These are phyloP conservation scores for Hiodon alosoides DNA, from an alignment of 2,113 vertebrate genomes.

Conservation along the genomic window DNA sequence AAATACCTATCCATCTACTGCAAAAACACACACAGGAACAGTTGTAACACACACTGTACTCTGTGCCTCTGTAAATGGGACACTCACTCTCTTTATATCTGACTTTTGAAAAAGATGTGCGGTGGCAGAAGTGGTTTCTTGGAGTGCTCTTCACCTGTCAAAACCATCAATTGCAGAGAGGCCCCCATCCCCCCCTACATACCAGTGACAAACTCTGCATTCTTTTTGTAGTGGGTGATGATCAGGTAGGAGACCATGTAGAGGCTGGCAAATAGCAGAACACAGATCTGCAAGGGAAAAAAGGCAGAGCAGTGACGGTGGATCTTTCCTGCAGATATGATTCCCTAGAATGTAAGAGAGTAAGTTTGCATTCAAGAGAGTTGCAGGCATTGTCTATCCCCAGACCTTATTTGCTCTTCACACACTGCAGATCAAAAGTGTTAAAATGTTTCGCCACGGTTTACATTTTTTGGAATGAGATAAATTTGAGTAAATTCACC, in stretches of 20 bases:
- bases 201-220: slow-evolving; percentile 86
- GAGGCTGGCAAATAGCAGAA: slow-evolving; percentile 81
- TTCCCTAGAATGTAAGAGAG: no score
- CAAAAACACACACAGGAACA: background rate
- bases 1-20: background rate
- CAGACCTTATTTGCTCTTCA: no score
- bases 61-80: background rate
- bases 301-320: no score
- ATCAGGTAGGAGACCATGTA: slow-evolving; percentile 89
- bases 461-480: no score
- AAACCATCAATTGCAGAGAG: background rate
- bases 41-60: background rate
- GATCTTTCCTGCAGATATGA: no score
- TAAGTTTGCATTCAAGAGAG: no score
- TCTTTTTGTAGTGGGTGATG: slow-evolving; percentile 88
- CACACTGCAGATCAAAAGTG: no score
- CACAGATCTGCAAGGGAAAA: slow-evolving; percentile 73
- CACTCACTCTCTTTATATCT: no score
- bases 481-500: no score
- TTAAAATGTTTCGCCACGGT: no score
- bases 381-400: no score
- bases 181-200: slow-evolving; percentile 21
- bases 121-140: background rate
- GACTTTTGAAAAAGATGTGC: background rate
- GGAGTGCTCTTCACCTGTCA: background rate